Base-by-base conservation (phyloP, 2,113 vertebrate genomes). In the Otis tarda region DNA sequence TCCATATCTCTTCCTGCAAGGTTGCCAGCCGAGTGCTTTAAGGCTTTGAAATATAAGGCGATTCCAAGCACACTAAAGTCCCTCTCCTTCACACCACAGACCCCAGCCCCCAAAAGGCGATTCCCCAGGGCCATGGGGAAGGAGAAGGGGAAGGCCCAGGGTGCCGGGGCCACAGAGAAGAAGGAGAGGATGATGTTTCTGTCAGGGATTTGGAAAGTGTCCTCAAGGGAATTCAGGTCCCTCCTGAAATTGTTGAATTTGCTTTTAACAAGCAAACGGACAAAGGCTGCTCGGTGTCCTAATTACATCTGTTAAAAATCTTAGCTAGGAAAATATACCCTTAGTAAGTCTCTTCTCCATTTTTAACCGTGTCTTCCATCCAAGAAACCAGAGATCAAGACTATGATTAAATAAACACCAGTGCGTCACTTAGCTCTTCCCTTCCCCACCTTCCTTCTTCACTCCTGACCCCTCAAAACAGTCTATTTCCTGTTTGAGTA, bases 401-500 rank as follows among this genome's bases (percentile, higher is more conserved):
- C 23, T 43, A 33, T 52, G 25, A 80, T 80, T 77, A 67, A 96
- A 94, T 78, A 92, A 96, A 89, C 59, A 83, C 9, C 67, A 83
- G 35, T 3, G 3, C 33, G 30, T 63, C 67, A n/a, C 27, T 65
- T 79, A 47, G 30, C 37, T 80, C 43, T 75, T 74, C 63, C 37
- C 15, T 64, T 71, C 37, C 25, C 67, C 56, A 53, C 39, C 15
- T 41, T 64, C 39, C 33, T 78, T 52, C 74, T 61, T 82, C 75
- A 52, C 23, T 73, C 64, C 59, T 82, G 80, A 50, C 28, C 9
- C 5, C 35, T 23, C 22, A 57, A 41, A 41, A 83, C 30, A 76
- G 20, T 59, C 65, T 12, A 64, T 74, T 82, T 87, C 84, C 87
- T 89, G 74, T 85, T 74, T 47, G 14, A 9, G 60, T 3, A 10